Conservation (phyloP, 2,113 vertebrate species). For the Ochotona curzoniae region DNA sequence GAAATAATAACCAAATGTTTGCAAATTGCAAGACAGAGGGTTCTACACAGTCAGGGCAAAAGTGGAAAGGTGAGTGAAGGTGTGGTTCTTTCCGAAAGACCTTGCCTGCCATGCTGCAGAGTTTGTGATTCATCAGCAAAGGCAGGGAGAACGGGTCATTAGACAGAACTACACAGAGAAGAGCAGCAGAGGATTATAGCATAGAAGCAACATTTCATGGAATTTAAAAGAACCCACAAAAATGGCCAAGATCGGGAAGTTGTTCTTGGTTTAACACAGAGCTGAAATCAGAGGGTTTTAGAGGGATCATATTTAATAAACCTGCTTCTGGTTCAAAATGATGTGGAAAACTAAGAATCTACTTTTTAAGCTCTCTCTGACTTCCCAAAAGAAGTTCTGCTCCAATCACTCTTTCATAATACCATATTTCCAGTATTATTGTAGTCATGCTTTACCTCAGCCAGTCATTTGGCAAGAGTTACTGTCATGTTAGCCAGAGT, state of each 20-base stretch:
- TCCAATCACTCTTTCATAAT: neutral
- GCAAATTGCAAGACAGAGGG: neutral
- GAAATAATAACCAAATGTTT: neutral
- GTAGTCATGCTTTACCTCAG: neutral
- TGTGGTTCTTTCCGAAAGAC: conserved; percentile 21
- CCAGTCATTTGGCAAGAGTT: neutral
- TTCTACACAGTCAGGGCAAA: neutral
- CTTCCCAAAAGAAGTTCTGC: neutral
- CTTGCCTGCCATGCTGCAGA: neutral
- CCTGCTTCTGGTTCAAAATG: neutral
- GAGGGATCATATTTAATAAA: neutral
- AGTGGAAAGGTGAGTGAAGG: neutral
- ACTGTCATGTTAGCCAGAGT: conserved; percentile 1
- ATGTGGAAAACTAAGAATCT: neutral
- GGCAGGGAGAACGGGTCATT: neutral
- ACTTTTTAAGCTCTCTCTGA: neutral
- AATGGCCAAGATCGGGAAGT: neutral
- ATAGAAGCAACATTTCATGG: neutral
- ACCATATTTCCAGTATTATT: neutral
- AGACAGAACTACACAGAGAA: neutral
- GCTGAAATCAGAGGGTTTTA: neutral
- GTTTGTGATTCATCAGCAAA: conserved; percentile 9
- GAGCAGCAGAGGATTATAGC: neutral
- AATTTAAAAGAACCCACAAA: neutral
- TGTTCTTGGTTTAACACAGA: conserved; percentile 7